A percentile compares a stretch with the other conserved stretches of the same genome.
phyloP scores from a whole-genome alignment of 2,888 invertebrate genomes.

The Saturnia japonica region DNA sequence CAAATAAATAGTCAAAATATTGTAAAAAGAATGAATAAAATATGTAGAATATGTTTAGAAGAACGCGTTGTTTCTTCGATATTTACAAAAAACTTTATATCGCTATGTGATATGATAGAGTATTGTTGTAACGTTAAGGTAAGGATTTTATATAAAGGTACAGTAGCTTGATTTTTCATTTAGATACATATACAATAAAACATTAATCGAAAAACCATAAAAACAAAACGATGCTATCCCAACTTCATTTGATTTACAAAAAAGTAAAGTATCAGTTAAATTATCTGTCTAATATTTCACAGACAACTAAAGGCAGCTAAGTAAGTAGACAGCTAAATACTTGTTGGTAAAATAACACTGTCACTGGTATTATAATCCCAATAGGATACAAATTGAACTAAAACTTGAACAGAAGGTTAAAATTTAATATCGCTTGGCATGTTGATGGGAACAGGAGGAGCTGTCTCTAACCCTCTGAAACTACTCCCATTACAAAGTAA shows the following conservation, averaged over 20 bases:
- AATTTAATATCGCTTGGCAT: no score
- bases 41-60: constrained; percentile 83
- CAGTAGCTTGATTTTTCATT: constrained; percentile 1
- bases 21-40: constrained; percentile 69
- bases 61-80: constrained; percentile 83
- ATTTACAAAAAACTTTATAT: constrained; percentile 82
- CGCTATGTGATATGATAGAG: constrained; percentile 83
- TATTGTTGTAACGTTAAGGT: constrained; percentile 82
- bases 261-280: no score
- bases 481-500: no score
- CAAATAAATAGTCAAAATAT: background rate
- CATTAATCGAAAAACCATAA: no score
- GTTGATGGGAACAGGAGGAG: no score
- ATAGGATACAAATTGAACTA: background rate
- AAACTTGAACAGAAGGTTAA: no score
- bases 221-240: no score
- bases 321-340: background rate
- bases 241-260: no score
- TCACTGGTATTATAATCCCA: background rate
- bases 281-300: no score
- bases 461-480: no score
- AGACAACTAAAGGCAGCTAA: no score
- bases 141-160: constrained; percentile 22
- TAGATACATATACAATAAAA: no score
- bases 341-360: background rate